Conservation (phyloP, 2,888 invertebrate genomes). For the Reticulitermes lucifugus region DNA sequence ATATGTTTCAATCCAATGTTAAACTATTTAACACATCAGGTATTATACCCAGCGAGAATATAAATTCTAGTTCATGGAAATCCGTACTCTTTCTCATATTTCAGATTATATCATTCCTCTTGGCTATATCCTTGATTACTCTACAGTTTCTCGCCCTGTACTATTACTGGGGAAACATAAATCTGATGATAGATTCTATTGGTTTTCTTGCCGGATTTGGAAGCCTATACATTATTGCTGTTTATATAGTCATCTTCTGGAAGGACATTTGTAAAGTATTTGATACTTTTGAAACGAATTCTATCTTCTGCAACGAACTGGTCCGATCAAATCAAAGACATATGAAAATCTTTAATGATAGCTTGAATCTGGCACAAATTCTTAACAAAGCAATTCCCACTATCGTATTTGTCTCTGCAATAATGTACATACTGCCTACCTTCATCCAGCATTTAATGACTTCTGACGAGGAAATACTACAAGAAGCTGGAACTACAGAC, state of each 20-base stretch:
- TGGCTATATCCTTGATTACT: background rate
- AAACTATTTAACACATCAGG: background rate
- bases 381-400: no score
- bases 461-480: no score
- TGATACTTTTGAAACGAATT: no score
- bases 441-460: no score
- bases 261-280: background rate
- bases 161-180: conserved; percentile 1
- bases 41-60: background rate
- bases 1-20: no score
- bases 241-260: background rate
- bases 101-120: background rate
- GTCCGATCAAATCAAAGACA: no score
- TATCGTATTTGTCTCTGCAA: no score
- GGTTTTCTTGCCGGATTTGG: background rate
- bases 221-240: background rate
- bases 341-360: no score
- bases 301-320: no score
- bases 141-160: background rate
- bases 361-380: no score
- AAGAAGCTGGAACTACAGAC: no score
- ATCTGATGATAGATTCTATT: background rate
- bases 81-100: background rate
- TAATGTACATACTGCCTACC: no score
- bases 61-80: background rate